A percentile compares a stretch with the other conserved stretches of the same genome.
phyloP scores from a whole-genome alignment of 2,113 vertebrate species.

The Cinclus mexicanus region DNA sequence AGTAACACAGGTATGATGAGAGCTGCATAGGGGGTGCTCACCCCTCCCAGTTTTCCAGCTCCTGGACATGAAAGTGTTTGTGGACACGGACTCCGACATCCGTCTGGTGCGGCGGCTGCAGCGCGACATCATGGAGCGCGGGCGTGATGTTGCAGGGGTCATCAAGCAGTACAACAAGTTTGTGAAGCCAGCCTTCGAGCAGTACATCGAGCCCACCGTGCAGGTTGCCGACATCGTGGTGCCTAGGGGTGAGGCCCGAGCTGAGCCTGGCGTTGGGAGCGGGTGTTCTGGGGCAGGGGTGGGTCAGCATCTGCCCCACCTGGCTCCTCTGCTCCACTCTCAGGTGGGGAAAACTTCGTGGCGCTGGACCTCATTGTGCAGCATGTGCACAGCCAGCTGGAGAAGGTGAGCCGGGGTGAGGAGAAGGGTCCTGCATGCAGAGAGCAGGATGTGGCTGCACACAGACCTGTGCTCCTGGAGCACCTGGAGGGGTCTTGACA shows the following conservation, averaged over 20 bases:
- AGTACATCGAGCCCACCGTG: constrained; percentile 91
- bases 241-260: constrained; percentile 80
- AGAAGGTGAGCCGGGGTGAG: constrained; percentile 78
- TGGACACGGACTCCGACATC: constrained; percentile 91
- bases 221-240: constrained; percentile 91
- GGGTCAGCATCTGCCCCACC: rapidly evolving
- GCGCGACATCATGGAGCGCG: constrained; percentile 85
- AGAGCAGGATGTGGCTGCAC: neutral
- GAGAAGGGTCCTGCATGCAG: neutral
- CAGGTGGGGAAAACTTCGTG: constrained; percentile 90
- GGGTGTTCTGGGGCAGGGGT: neutral
- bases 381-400: constrained; percentile 90
- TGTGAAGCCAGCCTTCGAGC: constrained; percentile 89
- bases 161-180: constrained; percentile 93
- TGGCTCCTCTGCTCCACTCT: neutral
- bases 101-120: constrained; percentile 87
- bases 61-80: constrained; percentile 93
- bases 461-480: neutral
- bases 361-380: constrained; percentile 89
- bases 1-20: rapidly evolving
- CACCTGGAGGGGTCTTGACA: too few relatives aligned
- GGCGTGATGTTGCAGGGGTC: constrained; percentile 82
- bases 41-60: constrained; percentile 72
- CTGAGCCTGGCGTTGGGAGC: rapidly evolving
- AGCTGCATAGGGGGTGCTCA: constrained; percentile 4